Evolutionary conservation across 2,888 invertebrate genomes (phyloP), one percentile per base, ranked within the genome.

Genomic region (Eristalinus sepulchralis): DNA sequence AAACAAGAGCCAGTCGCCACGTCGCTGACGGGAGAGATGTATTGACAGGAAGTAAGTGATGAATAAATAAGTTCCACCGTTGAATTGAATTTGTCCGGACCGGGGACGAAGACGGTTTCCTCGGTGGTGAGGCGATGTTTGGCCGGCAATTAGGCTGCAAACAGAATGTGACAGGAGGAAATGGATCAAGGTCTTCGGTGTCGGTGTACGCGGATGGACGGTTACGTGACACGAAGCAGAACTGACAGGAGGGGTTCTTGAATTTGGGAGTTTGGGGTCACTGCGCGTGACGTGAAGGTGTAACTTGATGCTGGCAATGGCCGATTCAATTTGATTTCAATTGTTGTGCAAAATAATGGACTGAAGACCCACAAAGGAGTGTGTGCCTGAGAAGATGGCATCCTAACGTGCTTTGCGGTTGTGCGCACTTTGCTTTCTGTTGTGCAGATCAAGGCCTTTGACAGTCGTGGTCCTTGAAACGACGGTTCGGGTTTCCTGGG

Each of bases 11-110:
- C 24, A 27, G 57, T 11, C 57, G 11, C 39, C 39, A 27, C 27
- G 27, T 27, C 5, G 27, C 27, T 27, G 2, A 27, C 27, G 27
- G 27, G 27, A 27, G 57, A 13, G 24, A 20, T 20, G 34, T 63
- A 63, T 63, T 63, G 62, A 34, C 34, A 63, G 62, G 34, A 63
- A 63, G 62, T 63, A 17, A 34, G 34, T 34, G 17, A 34, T 63
- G 62, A 63, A 63, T 63, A 63, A 63, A 63, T 34, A 34, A 31
- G 34, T 34, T 11, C 3, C 55, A 3, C 55, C 9, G 4, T 20
- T 10, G 20, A 55, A n/a, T n/a, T 13, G 24, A 55, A 20, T 24
- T 24, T 8, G 57, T 6, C 24, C 22, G 57, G 13, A 53, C 22
- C 11, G 24, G 22, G 11, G 57, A 22, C 17, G n/a, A 27, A 27